Evolutionary conservation across 2,888 invertebrate species (phyloP).

Genomic region (Automeris io): DNA sequence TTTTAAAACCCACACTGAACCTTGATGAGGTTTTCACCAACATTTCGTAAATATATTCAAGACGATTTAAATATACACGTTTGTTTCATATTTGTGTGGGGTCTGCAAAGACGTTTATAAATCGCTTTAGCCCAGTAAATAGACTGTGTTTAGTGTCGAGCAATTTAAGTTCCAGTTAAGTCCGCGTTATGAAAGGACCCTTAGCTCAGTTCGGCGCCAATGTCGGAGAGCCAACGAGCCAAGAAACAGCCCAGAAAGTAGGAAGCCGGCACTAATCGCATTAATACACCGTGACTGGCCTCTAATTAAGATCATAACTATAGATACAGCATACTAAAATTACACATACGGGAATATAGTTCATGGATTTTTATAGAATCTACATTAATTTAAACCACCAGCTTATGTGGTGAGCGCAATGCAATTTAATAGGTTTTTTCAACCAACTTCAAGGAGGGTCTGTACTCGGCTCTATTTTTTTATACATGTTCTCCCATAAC

Average conservation of each 20-base stretch:
- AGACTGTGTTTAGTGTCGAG: no score
- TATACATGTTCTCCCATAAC: no score
- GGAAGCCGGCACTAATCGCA: slow-evolving; percentile 45
- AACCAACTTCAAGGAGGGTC: no score
- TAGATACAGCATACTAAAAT: slow-evolving; percentile 26
- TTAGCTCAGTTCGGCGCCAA: slow-evolving; percentile 27
- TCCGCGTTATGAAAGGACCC: not conserved
- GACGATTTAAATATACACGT: no score
- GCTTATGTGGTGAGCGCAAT: not conserved
- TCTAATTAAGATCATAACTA: slow-evolving; percentile 52
- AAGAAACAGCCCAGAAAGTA: slow-evolving; percentile 45
- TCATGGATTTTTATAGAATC: slow-evolving; percentile 14
- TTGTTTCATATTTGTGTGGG: not conserved
- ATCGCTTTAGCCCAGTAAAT: not conserved
- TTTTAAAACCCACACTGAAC: not conserved
- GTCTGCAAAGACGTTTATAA: not conserved
- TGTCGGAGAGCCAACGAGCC: slow-evolving; percentile 42
- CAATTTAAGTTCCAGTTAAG: not conserved
- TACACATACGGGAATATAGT: slow-evolving; percentile 3
- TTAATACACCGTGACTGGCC: slow-evolving; percentile 56
- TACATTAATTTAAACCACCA: slow-evolving; percentile 1
- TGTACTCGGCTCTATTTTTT: no score
- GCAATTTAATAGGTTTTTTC: not conserved
- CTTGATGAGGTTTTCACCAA: not conserved
- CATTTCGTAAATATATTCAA: no score